Percentiles rank a stretch among this genome's conserved stretches.
phyloP scores from a whole-genome alignment of 2,888 invertebrate genomes.

The Papilio demoleus region DNA sequence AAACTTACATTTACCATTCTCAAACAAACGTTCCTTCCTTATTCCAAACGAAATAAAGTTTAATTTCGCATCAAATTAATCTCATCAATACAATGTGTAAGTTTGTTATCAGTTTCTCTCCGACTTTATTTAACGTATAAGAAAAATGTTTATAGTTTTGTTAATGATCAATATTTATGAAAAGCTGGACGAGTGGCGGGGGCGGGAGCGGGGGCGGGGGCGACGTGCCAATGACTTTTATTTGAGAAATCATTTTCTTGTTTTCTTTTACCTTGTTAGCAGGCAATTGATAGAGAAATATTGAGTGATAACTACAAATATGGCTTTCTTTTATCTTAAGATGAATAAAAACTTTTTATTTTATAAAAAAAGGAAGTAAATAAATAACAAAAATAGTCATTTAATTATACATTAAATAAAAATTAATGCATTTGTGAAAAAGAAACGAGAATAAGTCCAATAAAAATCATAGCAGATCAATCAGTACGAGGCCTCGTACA shows the following conservation, averaged over 20 bases:
- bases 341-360: no score
- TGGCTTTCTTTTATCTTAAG: background rate
- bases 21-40: background rate
- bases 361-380: no score
- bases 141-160: slow-evolving; percentile 58
- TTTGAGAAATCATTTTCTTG: slow-evolving; percentile 45
- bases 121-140: slow-evolving; percentile 54
- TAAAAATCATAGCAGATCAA: slow-evolving; percentile 62
- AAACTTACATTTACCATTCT: slow-evolving; percentile 40
- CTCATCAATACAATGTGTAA: background rate
- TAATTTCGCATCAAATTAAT: slow-evolving; percentile 6
- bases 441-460: slow-evolving; percentile 16
- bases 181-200: slow-evolving; percentile 9
- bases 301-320: slow-evolving; percentile 3
- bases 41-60: slow-evolving; percentile 6
- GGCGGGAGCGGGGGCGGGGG: background rate
- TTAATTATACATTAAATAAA: background rate
- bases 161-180: slow-evolving; percentile 55
- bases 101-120: slow-evolving; percentile 32
- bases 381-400: no score
- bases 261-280: slow-evolving; percentile 4
- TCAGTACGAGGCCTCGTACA: slow-evolving; percentile 54
- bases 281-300: slow-evolving; percentile 4
- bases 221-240: slow-evolving; percentile 50
- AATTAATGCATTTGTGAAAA: background rate